A percentile compares a stretch with the other conserved stretches of the same genome.
These are phyloP conservation scores for Pheosia gnoma DNA, from an alignment of 2,888 invertebrate species.

Conservation along the genomic window DNA sequence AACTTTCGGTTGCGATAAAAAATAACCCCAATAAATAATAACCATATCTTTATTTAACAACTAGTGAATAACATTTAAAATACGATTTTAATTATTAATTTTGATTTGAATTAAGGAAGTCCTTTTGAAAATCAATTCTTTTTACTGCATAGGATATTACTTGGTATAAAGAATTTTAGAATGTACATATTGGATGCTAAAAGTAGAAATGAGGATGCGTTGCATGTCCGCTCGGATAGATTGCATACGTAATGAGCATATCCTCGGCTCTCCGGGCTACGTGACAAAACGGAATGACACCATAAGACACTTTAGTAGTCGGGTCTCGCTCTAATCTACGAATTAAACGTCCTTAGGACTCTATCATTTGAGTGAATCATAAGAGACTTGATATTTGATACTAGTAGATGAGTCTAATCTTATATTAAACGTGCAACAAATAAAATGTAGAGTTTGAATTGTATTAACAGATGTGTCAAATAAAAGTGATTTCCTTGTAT, in stretches of 20 bases:
- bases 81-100: constrained; percentile 1
- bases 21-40: constrained; percentile 7
- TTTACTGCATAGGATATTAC: background rate
- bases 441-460: no score
- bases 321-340: background rate
- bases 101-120: background rate
- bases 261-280: background rate
- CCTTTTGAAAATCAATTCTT: background rate
- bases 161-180: background rate
- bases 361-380: background rate
- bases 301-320: background rate
- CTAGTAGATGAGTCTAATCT: background rate
- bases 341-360: background rate
- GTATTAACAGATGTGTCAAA: background rate
- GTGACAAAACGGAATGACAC: background rate
- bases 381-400: background rate
- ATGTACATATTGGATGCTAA: constrained; percentile 1
- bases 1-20: constrained; percentile 6
- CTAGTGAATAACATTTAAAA: constrained; percentile 2
- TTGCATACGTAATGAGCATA: constrained; percentile 1
- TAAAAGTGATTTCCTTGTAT: background rate
- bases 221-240: constrained; percentile 4
- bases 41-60: constrained; percentile 3
- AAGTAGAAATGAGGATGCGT: constrained; percentile 2
- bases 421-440: background rate